phyloP scores from a whole-genome alignment of 2,888 invertebrate species.

The Drosophila melanosoma region DNA sequence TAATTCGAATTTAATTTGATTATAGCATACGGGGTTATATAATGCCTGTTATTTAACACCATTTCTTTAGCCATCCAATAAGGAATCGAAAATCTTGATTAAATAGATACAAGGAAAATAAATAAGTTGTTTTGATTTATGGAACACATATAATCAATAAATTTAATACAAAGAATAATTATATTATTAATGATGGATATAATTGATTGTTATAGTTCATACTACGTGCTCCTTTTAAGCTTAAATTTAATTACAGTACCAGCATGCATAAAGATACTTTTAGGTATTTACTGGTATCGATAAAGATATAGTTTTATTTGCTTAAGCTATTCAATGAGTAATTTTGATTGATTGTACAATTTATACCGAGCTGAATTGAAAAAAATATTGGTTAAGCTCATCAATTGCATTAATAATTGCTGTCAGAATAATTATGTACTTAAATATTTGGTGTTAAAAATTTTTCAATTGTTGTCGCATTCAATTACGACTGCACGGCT shows the following conservation, averaged over 20 bases:
- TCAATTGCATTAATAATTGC: constrained; percentile 13
- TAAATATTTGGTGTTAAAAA: background rate
- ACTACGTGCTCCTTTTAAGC: background rate
- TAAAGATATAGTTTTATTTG: background rate
- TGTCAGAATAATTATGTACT: constrained; percentile 21
- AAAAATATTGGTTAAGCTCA: background rate
- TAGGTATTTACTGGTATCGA: background rate
- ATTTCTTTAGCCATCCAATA: background rate
- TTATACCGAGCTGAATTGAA: constrained; percentile 19
- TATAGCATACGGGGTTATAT: constrained; percentile 52
- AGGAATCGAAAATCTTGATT: background rate
- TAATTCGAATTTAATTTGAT: constrained; percentile 67
- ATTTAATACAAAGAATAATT: background rate
- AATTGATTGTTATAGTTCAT: background rate
- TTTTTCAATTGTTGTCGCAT: constrained; percentile 17
- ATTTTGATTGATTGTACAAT: background rate
- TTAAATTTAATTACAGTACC: background rate
- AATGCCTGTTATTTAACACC: constrained; percentile 54
- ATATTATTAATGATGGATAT: background rate
- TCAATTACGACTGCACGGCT: constrained; percentile 23
- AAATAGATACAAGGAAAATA: background rate
- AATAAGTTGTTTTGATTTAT: background rate
- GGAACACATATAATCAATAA: background rate
- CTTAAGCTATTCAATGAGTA: background rate
- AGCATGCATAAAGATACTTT: background rate